These are phyloP conservation scores for Pseudomugil gertrudae DNA, from an alignment of 2,797 vertebrate species.

Conservation along the genomic window DNA sequence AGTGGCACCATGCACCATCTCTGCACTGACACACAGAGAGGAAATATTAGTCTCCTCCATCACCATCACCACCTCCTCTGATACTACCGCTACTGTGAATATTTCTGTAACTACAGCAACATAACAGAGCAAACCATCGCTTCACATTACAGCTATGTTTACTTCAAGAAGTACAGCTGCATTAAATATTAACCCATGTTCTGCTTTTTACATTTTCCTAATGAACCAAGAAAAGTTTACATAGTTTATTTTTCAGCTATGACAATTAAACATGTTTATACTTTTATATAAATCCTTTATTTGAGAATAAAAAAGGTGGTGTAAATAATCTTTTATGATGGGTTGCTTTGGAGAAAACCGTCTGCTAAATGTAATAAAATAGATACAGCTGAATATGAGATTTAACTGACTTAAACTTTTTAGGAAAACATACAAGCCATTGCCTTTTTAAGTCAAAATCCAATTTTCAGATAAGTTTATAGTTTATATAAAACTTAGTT, in stretches of 20 bases:
- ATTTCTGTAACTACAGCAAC: constrained; percentile 22
- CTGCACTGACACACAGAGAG: constrained; percentile 59
- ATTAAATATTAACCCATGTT: neutral
- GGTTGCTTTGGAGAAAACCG: too few relatives aligned
- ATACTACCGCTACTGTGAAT: constrained; percentile 43
- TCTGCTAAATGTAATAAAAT: too few relatives aligned
- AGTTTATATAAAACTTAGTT: neutral
- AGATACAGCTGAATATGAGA: neutral
- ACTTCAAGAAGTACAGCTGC: neutral
- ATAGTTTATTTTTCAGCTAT: neutral
- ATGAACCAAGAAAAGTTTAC: neutral
- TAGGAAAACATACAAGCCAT: neutral
- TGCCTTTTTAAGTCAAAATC: neutral
- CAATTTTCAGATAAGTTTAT: neutral
- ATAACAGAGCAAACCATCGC: constrained; percentile 1
- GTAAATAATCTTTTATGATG: too few relatives aligned
- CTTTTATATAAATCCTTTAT: neutral
- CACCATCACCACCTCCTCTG: constrained; percentile 51
- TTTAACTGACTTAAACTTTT: neutral
- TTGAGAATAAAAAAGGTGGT: neutral
- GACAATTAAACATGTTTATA: neutral
- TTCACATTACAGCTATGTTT: neutral
- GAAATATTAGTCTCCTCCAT: constrained; percentile 71
- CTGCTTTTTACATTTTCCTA: neutral
- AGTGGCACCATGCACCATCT: constrained; percentile 70